Conservation (phyloP, 2,797 vertebrate genomes). For the Sebastes trivittatus region DNA sequence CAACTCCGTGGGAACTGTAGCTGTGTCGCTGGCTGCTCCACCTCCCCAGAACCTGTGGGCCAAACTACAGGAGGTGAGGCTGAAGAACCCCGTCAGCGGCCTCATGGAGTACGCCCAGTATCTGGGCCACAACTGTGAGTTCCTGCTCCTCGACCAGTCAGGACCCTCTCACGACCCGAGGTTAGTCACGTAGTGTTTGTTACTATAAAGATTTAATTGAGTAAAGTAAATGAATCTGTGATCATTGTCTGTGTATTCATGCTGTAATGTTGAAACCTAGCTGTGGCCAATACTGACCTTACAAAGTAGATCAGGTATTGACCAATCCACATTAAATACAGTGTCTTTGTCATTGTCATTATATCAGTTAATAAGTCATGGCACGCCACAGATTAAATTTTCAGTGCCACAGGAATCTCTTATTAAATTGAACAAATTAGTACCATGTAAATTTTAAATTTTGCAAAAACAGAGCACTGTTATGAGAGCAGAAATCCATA, state of each 20-base stretch:
- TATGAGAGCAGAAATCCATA: background rate
- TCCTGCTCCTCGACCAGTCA: conserved; percentile 90
- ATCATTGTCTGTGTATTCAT: background rate
- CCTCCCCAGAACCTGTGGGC: conserved; percentile 81
- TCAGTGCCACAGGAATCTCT: background rate
- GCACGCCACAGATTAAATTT: background rate
- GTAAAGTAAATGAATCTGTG: background rate
- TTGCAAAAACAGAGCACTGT: background rate
- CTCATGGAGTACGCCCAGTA: conserved; percentile 94
- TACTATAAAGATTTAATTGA: background rate
- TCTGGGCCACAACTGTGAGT: conserved; percentile 90
- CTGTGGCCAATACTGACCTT: background rate
- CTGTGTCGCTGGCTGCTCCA: conserved; percentile 84
- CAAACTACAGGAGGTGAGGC: conserved; percentile 89
- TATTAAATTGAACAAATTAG: background rate
- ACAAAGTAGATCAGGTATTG: background rate
- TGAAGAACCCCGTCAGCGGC: conserved; percentile 94
- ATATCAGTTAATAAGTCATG: background rate
- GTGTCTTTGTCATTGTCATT: too few species aligned
- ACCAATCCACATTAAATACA: background rate
- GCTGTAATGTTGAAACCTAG: background rate
- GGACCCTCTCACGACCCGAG: conserved; percentile 96
- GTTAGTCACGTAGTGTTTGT: conserved; percentile 75
- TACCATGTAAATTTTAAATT: background rate
- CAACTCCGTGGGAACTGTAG: conserved; percentile 72